phyloP scores from a whole-genome alignment of 2,888 invertebrate species.

The Papilio demoleus region DNA sequence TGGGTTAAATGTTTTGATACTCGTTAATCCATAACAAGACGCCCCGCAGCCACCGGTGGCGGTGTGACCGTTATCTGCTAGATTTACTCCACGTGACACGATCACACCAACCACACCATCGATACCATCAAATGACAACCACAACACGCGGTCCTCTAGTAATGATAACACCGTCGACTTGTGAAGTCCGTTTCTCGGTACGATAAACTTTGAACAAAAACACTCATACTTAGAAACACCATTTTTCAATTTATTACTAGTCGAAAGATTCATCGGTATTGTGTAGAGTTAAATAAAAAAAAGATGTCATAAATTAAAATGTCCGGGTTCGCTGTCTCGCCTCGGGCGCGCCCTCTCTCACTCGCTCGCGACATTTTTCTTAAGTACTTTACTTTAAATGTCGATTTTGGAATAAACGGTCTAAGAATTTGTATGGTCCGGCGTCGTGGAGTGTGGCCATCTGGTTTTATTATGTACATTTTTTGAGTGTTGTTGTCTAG shows the following conservation, averaged over 20 bases:
- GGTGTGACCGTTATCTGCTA: constrained; percentile 55
- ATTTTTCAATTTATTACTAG: constrained; percentile 81
- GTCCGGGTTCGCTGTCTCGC: constrained; percentile 68
- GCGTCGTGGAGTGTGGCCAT: constrained; percentile 64
- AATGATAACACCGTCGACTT: constrained; percentile 69
- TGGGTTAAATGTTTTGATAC: constrained; percentile 68
- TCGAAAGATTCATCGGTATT: constrained; percentile 79
- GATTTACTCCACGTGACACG: constrained; percentile 66
- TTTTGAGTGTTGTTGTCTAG: constrained; percentile 62
- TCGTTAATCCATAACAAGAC: constrained; percentile 74
- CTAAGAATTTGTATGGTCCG: constrained; percentile 68
- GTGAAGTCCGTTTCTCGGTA: constrained; percentile 82
- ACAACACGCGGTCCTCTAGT: constrained; percentile 54
- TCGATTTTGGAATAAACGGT: constrained; percentile 72
- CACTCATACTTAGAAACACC: constrained; percentile 65
- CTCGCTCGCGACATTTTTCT: constrained; percentile 68
- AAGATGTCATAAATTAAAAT: constrained; percentile 81
- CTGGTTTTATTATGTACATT: constrained; percentile 71
- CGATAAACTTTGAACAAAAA: constrained; percentile 64
- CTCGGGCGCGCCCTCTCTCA: constrained; percentile 63
- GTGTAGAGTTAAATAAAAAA: constrained; percentile 71
- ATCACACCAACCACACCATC: constrained; percentile 68
- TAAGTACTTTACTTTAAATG: constrained; percentile 77
- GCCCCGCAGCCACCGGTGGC: constrained; percentile 60
- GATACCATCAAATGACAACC: constrained; percentile 68